phyloP scores from a whole-genome alignment of 1,140 invertebrate species.

The Panagrolaimus sp. region DNA sequence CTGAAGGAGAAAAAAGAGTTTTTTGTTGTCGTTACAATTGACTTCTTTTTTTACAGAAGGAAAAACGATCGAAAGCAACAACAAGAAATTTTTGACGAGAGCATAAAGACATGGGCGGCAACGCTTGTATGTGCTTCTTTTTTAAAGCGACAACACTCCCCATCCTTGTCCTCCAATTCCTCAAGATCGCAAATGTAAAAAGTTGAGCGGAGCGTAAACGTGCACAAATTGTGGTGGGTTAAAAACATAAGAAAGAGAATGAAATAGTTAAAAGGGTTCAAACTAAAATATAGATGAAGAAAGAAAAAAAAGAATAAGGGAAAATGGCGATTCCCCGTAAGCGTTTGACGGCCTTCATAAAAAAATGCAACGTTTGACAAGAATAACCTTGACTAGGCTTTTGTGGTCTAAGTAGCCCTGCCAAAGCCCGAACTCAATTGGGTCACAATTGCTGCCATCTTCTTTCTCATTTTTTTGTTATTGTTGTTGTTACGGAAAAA shows the following conservation, averaged over 20 bases:
- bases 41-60: no score
- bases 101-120: no score
- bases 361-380: slow-evolving; percentile 13
- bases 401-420: slow-evolving; percentile 3
- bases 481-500: no score
- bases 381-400: slow-evolving; percentile 13
- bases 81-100: slow-evolving; percentile 6
- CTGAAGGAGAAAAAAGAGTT: no score
- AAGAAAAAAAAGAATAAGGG: background rate
- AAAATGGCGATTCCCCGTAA: background rate
- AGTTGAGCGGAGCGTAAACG: slow-evolving; percentile 13
- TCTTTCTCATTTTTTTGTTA: no score
- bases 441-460: no score
- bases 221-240: slow-evolving; percentile 11
- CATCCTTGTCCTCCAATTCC: slow-evolving; percentile 12
- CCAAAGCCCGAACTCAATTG: background rate
- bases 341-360: slow-evolving; percentile 7
- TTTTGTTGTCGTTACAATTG: no score
- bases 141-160: background rate
- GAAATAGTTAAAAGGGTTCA: background rate
- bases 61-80: background rate
- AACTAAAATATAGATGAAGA: background rate
- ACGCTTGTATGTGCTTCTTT: no score
- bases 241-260: background rate
- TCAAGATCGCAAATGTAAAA: slow-evolving; percentile 11